Base-by-base conservation (phyloP, 1,140 invertebrate species). In the Tachypleus tridentatus region DNA sequence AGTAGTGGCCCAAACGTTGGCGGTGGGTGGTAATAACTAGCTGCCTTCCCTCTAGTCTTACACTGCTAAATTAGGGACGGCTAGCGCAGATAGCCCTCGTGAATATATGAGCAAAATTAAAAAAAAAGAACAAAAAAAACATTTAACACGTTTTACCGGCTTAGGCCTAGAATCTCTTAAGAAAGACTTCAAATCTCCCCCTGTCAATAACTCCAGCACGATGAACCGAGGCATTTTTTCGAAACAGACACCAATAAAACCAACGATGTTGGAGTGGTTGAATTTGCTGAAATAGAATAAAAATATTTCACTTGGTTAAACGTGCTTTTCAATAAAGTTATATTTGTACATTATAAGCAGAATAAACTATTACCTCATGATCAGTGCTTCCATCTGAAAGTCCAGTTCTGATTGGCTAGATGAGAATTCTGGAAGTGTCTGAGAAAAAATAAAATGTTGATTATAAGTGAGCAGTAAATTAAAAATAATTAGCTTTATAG, bases 231-330 rank as follows among this genome's bases (percentile, higher is more conserved):
- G 73, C 66, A 74, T 70, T 56, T 90, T 87, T 70, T 98, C 94
- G 73, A 98, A 98, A 73, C 93, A 97, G 4, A 98, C 93, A 1
- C 96, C 96, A 67, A 98, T 92, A 68, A 84, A 83, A 72, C 91
- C 89, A n/a, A 98, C 96, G 67, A 99, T 97, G 74, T 99, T 98
- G 0, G 92, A 87, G 77, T 99, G 95, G 75, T 89, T 87, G 78
- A 98, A 98, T 81, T 96, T 95, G 70, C 91, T 77, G 69, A 58
- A 72, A 69, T 57, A 48, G 64, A 60, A 73, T 50, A 59, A 63
- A 61, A 58, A 8, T 57, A 57, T 9, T 29, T 53, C 47, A 58
- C 48, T 29, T 52, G n/a, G 5, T 51, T 8, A 58, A 63, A 56
- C 29, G 29, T 29, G n/a, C n/a, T n/a, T n/a, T n/a, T n/a, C 29